Base-by-base conservation (phyloP, 1,140 invertebrate species). In the Megalonaias nervosa region DNA sequence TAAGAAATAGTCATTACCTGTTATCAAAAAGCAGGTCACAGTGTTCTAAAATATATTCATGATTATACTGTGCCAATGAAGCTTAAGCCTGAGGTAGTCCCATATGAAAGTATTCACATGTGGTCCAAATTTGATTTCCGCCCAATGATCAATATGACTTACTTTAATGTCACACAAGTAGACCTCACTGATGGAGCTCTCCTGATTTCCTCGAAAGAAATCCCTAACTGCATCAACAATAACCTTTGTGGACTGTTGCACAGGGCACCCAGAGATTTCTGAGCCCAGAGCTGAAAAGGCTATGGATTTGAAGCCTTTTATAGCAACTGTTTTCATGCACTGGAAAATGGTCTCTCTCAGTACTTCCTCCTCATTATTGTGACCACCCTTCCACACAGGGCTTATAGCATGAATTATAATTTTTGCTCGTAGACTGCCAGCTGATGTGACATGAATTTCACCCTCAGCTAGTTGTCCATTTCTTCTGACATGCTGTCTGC, bases 211-310 rank as follows among this genome's bases (percentile, higher is more conserved):
- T 23, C 4, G 17, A 2, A 71, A 59, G 5, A 71, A 21, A 15
- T 55, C 26, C 57, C 60, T 59, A 26, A 71, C 15, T 59, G 68
- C 68, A 1, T 71, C 60, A 11, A 59, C 68, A 71, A 71, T 71
- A 15, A 16, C 60, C 17, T 21, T 57, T 9, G 68, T 71, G 17
- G 68, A 19, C 55, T 21, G 5, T 15, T 71, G 4, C 16, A 60
- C 68, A 26, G 68, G 68, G 19, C 17, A 76, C 75, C 75, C 75
- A 48, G 59, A 71, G 31, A 59, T 58, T 3, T 67, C 75, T 71
- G 67, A 82, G 58, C 80, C 76, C 21, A 82, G 57, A 16, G 80
- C 80, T 48, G 80, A 77, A 17, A 82, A 21, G 31, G 80, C 80
- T 17, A 82, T 48, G n/a, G 80, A 79, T 14, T 19, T 73, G n/a